phyloP scores from a whole-genome alignment of 1,140 invertebrate genomes.

The Micrasema minimum region DNA sequence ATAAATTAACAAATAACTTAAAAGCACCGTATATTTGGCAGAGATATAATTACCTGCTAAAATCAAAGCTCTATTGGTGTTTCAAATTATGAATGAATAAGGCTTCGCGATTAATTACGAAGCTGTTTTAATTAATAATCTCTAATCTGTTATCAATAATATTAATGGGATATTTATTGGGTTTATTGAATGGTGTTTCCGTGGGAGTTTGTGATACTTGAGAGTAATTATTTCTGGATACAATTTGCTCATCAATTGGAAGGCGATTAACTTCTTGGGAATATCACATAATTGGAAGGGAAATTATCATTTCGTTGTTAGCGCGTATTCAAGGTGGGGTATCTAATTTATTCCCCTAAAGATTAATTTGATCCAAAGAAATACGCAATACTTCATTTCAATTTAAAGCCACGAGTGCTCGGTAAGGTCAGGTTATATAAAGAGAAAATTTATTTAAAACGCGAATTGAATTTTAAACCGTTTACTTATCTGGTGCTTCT shows the following conservation, averaged over 20 bases:
- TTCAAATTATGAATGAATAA: not conserved
- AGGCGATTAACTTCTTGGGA: slow-evolving; percentile 26
- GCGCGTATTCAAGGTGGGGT: not conserved
- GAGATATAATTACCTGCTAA: too few relatives aligned
- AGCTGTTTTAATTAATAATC: not conserved
- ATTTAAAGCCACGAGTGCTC: too few relatives aligned
- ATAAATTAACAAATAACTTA: too few relatives aligned
- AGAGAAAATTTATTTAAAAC: too few relatives aligned
- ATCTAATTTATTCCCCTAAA: not conserved
- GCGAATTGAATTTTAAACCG: too few relatives aligned
- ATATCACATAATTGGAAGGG: slow-evolving; percentile 11
- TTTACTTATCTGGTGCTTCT: too few relatives aligned
- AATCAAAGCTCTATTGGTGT: too few relatives aligned
- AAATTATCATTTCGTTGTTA: slow-evolving; percentile 5
- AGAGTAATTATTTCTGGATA: slow-evolving; percentile 11
- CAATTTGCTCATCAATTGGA: slow-evolving; percentile 30
- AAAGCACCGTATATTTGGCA: too few relatives aligned
- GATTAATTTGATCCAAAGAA: slow-evolving; percentile 2
- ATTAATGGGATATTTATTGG: not conserved
- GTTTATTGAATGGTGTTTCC: not conserved
- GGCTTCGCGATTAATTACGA: not conserved
- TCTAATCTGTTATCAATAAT: slow-evolving; percentile 9
- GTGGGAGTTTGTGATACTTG: slow-evolving; percentile 2
- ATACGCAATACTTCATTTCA: not conserved
- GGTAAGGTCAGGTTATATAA: too few relatives aligned